A percentile compares a stretch with the other conserved stretches of the same genome.
These are phyloP conservation scores for Rhinoptilus africanus DNA, from an alignment of 2,113 vertebrate genomes.

Conservation along the genomic window DNA sequence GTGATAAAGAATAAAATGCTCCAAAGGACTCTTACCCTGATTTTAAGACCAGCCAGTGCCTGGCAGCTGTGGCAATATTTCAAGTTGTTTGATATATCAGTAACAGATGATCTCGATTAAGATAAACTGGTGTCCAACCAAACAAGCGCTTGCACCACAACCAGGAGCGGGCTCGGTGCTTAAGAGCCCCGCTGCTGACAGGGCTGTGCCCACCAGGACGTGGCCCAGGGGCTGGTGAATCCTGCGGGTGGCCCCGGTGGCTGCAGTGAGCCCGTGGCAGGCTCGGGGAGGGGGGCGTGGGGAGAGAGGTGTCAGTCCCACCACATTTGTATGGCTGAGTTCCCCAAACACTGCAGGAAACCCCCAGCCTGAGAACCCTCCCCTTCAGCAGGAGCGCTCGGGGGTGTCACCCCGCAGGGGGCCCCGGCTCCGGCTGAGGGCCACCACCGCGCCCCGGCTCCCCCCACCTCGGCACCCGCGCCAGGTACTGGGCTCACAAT, in stretches of 20 bases:
- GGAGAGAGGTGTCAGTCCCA: rapidly evolving
- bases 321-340: not conserved
- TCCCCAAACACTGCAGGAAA: not conserved
- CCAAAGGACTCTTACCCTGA: not conserved
- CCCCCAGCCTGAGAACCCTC: not conserved
- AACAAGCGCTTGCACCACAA: not conserved
- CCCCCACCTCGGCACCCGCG: not conserved
- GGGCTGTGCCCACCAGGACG: not conserved
- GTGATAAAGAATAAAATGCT: not conserved
- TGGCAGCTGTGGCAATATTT: not conserved
- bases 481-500: not conserved
- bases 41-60: not conserved
- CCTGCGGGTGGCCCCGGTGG: not conserved
- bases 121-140: not conserved
- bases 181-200: not conserved
- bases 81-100: not conserved
- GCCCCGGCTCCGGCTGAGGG: not conserved
- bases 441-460: too few relatives aligned
- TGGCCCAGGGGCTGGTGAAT: not conserved
- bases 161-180: not conserved
- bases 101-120: not conserved
- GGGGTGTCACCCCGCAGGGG: too few relatives aligned
- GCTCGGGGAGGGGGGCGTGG: too few relatives aligned
- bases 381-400: not conserved
- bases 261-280: not conserved